These are phyloP conservation scores for Danaus plexippus DNA, from an alignment of 1,140 invertebrate genomes.

Conservation along the genomic window DNA sequence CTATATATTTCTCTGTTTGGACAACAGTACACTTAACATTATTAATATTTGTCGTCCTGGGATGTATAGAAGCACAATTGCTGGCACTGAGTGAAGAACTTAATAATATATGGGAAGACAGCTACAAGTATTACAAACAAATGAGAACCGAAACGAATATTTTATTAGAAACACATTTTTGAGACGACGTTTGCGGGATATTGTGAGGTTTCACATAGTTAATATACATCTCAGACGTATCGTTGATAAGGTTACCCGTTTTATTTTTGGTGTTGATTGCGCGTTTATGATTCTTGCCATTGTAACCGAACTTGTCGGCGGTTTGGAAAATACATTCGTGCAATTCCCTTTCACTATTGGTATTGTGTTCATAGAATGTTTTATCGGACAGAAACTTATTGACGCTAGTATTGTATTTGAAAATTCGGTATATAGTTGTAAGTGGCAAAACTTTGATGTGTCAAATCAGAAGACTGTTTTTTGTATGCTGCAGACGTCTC, in stretches of 20 bases:
- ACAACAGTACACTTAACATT: constrained; percentile 20
- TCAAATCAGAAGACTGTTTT: constrained; percentile 33
- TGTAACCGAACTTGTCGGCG: constrained; percentile 39
- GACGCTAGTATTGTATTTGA: constrained; percentile 34
- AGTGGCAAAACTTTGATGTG: constrained; percentile 42
- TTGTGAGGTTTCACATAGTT: constrained; percentile 27
- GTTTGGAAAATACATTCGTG: constrained; percentile 38
- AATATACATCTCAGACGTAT: constrained; percentile 24
- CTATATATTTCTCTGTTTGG: constrained; percentile 17
- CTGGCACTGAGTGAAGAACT: constrained; percentile 31
- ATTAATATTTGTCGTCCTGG: constrained; percentile 25
- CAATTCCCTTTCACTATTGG: constrained; percentile 37
- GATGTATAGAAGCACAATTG: constrained; percentile 36
- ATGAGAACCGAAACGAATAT: neutral
- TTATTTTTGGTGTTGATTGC: constrained; percentile 30
- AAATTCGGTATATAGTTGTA: constrained; percentile 30
- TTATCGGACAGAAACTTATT: constrained; percentile 39
- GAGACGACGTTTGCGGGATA: constrained; percentile 19
- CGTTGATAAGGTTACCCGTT: constrained; percentile 21
- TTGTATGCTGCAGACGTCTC: constrained; percentile 36
- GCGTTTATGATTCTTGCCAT: constrained; percentile 24
- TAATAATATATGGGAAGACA: constrained; percentile 24
- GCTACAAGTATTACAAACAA: constrained; percentile 12
- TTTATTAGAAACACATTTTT: constrained; percentile 25
- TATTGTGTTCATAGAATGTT: constrained; percentile 36